These are phyloP conservation scores for Ennomos fuscantarius DNA, from an alignment of 2,888 invertebrate species.

Conservation along the genomic window DNA sequence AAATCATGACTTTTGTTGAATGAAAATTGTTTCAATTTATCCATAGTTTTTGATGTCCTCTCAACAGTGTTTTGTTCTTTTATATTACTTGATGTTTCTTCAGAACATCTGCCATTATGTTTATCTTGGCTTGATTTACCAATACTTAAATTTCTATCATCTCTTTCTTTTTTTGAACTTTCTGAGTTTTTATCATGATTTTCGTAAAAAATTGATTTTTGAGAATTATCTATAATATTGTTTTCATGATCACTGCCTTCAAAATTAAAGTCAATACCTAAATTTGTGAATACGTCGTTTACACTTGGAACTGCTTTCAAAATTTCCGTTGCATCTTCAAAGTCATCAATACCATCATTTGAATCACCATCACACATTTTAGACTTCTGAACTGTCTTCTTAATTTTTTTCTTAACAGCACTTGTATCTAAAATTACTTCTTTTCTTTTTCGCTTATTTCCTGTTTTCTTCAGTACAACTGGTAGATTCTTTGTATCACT, in stretches of 20 bases:
- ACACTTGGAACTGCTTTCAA: constrained; percentile 78
- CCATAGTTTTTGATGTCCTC: constrained; percentile 42
- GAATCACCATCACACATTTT: constrained; percentile 40
- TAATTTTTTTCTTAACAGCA: constrained; percentile 47
- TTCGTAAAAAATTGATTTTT: constrained; percentile 12
- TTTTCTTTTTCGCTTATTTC: constrained; percentile 63
- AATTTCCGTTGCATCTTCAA: constrained; percentile 36
- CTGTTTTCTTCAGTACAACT: constrained; percentile 48
- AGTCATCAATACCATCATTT: constrained; percentile 45
- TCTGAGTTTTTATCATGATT: constrained; percentile 18
- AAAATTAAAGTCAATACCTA: constrained; percentile 66
- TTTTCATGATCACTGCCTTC: constrained; percentile 30
- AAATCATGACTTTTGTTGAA: constrained; percentile 63
- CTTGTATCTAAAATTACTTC: constrained; percentile 56
- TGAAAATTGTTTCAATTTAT: constrained; percentile 70
- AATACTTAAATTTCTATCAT: neutral
- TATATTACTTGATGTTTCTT: constrained; percentile 23
- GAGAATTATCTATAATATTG: constrained; percentile 1
- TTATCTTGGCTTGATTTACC: constrained; percentile 2
- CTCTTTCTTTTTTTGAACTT: constrained; percentile 20
- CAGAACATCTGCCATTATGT: neutral
- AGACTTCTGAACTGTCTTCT: constrained; percentile 47
- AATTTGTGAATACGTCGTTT: constrained; percentile 70
- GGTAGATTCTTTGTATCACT: constrained; percentile 57
- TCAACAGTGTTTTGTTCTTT: constrained; percentile 24